A percentile compares a stretch with the other conserved stretches of the same genome.
These are phyloP conservation scores for Trididemnum clinides DNA, from an alignment of 23 tunicate species.

Conservation along the genomic window DNA sequence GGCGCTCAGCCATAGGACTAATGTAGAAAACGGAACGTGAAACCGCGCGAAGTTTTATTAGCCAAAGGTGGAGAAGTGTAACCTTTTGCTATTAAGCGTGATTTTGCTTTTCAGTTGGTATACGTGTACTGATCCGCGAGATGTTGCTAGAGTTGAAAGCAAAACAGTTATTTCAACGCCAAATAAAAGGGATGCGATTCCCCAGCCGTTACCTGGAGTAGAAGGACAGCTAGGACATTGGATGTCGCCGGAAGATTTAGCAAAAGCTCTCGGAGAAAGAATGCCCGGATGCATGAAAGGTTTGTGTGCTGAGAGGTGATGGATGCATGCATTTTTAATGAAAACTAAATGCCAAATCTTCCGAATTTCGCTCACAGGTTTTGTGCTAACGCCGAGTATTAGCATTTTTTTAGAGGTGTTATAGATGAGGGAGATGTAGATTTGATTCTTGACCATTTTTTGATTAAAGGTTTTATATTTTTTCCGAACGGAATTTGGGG, in stretches of 20 bases:
- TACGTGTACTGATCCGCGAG: constrained; percentile 97
- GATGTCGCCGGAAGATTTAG: constrained; percentile 83
- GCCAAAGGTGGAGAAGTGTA: too few relatives aligned
- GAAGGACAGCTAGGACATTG: constrained; percentile 90
- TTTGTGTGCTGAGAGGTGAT: background rate
- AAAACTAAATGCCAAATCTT: background rate
- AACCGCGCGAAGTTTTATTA: too few relatives aligned
- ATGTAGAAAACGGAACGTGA: too few relatives aligned
- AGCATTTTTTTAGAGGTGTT: too few relatives aligned
- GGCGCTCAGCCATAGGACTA: too few relatives aligned
- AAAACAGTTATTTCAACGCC: constrained; percentile 92
- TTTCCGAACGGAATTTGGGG: too few relatives aligned
- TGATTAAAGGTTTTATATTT: too few relatives aligned
- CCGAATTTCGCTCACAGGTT: too few relatives aligned
- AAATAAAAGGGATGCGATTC: constrained; percentile 79
- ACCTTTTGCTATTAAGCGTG: too few relatives aligned
- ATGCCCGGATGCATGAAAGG: constrained; percentile 99
- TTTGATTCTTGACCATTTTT: too few relatives aligned
- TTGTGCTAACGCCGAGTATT: too few relatives aligned
- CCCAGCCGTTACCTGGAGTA: constrained; percentile 81
- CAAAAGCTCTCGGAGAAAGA: constrained; percentile 62
- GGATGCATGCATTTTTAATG: background rate
- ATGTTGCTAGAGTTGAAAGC: constrained; percentile 99
- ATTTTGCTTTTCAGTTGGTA: constrained; percentile 85
- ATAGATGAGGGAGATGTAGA: too few relatives aligned